phyloP scores from a whole-genome alignment of 2,113 vertebrate genomes.

The Coptodon rendalli region DNA sequence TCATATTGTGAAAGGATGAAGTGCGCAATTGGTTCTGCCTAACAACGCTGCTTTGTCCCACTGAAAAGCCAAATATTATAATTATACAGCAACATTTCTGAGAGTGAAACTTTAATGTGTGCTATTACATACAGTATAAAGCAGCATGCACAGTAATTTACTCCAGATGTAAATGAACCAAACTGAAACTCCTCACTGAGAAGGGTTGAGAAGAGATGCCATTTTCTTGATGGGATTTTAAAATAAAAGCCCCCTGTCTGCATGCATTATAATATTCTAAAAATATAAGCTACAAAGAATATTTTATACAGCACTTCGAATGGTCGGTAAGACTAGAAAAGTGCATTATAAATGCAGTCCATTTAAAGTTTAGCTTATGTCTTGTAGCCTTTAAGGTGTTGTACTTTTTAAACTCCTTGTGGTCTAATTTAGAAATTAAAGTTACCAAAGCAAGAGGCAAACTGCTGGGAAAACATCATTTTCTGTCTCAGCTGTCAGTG shows the following conservation, averaged over 20 bases:
- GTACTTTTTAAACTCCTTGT: neutral
- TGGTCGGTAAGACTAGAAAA: neutral
- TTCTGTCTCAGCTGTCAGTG: neutral
- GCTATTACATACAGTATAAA: neutral
- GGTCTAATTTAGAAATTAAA: neutral
- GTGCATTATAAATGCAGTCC: neutral
- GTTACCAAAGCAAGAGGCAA: neutral
- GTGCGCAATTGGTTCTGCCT: neutral
- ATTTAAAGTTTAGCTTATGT: neutral
- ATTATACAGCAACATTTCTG: neutral
- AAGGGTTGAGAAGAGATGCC: neutral
- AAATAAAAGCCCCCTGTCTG: neutral
- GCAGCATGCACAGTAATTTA: neutral
- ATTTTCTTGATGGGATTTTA: neutral
- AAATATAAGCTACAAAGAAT: neutral
- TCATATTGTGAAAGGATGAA: conserved; percentile 2
- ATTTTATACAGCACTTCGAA: neutral
- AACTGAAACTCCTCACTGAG: neutral
- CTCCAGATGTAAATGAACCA: conserved; percentile 24
- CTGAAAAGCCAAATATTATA: neutral
- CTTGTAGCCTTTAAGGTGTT: neutral
- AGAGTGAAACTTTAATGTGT: neutral
- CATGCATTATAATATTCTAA: neutral
- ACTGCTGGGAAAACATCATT: neutral
- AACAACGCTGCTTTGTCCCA: neutral